Evolutionary conservation across 2,113 vertebrate species (phyloP).

Genomic region (Azemiops feae): DNA sequence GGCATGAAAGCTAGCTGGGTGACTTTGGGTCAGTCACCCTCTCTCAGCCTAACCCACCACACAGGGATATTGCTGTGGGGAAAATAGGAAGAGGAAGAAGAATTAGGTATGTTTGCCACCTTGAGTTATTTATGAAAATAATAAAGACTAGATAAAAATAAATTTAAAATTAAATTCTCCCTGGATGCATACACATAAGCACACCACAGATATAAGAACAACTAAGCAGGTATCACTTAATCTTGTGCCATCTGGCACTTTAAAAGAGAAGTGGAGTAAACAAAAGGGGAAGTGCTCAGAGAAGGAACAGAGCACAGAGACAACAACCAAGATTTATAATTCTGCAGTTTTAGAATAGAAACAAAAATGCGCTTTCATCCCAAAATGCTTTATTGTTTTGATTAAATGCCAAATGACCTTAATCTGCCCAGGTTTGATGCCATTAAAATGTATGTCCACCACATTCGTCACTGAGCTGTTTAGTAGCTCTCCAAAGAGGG

Average conservation of each 20-base stretch:
- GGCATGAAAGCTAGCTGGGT: background rate
- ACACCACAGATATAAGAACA: constrained; percentile 15
- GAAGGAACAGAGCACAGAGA: constrained; percentile 15
- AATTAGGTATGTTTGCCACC: background rate
- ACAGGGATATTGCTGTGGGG: background rate
- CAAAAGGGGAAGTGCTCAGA: background rate
- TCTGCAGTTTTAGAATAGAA: constrained; percentile 51
- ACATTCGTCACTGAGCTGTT: constrained; percentile 33
- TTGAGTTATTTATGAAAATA: background rate
- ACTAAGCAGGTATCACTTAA: constrained; percentile 29
- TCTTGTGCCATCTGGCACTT: constrained; percentile 4
- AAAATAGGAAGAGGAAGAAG: background rate
- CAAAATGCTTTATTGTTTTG: constrained; percentile 41
- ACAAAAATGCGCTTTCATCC: constrained; percentile 51
- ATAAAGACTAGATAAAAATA: background rate
- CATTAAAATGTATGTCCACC: constrained; percentile 38
- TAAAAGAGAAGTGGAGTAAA: background rate
- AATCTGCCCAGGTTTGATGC: constrained; percentile 34
- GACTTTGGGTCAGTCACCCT: background rate
- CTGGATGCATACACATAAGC: background rate
- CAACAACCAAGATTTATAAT: constrained; percentile 49
- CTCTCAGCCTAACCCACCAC: background rate
- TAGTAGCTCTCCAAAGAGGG: constrained; percentile 47
- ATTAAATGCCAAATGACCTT: constrained; percentile 49
- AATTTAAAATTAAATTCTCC: background rate